phyloP scores from a whole-genome alignment of 2,113 vertebrate genomes.

The Lophochroa leadbeateri region DNA sequence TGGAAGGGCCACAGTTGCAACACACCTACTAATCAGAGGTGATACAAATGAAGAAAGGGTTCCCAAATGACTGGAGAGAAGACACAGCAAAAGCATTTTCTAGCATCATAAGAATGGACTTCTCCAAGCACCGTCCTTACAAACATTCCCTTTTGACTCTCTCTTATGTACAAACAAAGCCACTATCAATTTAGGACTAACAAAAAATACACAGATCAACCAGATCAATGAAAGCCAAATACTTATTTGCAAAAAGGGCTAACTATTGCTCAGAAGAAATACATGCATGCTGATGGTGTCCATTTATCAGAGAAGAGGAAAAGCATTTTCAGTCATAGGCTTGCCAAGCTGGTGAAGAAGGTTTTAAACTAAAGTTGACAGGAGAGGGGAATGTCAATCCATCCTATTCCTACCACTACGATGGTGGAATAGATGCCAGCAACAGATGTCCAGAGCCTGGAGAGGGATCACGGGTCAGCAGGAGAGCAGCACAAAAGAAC shows the following conservation, averaged over 20 bases:
- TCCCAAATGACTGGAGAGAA: not conserved
- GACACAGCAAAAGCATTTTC: not conserved
- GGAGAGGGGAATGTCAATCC: not conserved
- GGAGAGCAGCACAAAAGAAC: not conserved
- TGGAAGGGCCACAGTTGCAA: not conserved
- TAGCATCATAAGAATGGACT: not conserved
- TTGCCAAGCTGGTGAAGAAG: not conserved
- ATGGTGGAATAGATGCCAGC: not conserved
- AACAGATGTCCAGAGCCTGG: not conserved
- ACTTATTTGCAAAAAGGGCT: not conserved
- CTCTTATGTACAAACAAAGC: not conserved
- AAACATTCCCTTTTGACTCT: not conserved
- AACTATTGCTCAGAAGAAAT: not conserved
- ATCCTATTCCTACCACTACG: not conserved
- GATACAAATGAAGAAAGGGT: not conserved
- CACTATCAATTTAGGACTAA: not conserved
- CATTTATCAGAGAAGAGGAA: not conserved
- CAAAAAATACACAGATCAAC: not conserved
- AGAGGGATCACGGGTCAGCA: not conserved
- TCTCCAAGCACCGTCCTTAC: not conserved
- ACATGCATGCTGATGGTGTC: not conserved
- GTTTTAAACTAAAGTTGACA: not conserved
- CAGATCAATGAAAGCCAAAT: not conserved
- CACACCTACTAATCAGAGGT: not conserved
- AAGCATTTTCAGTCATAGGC: not conserved